These are phyloP conservation scores for Hydrozoanthus tunicans DNA, from an alignment of 64 coral and sea anemone species.

Conservation along the genomic window DNA sequence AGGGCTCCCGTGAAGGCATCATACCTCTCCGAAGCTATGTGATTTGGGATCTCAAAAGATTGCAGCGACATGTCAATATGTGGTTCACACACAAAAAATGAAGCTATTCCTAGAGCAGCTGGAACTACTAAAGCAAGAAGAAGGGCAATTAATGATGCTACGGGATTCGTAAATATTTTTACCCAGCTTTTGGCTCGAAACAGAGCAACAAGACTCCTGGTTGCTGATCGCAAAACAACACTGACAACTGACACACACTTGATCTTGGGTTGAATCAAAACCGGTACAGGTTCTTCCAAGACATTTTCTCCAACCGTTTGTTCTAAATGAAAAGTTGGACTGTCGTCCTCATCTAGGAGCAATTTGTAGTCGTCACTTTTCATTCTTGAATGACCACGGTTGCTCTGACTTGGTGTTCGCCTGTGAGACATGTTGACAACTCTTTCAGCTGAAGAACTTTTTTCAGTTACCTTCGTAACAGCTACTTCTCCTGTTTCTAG, in stretches of 20 bases:
- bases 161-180: conserved; percentile 22
- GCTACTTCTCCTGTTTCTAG: neutral
- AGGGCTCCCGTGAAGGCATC: conserved; percentile 46
- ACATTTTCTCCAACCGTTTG: neutral
- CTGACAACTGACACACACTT: conserved; percentile 2
- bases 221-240: neutral
- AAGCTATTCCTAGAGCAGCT: neutral
- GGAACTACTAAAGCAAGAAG: conserved; percentile 38
- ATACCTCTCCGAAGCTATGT: conserved; percentile 53
- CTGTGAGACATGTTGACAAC: conserved; percentile 47
- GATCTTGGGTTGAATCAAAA: conserved; percentile 48
- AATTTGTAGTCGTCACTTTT: conserved; percentile 91
- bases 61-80: conserved; percentile 70
- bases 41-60: conserved; percentile 74
- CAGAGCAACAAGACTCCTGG: neutral
- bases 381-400: conserved; percentile 64
- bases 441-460: neutral
- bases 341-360: conserved; percentile 37
- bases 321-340: conserved; percentile 18
- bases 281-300: conserved; percentile 33
- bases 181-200: neutral
- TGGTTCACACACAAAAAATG: neutral
- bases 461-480: neutral
- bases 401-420: conserved; percentile 30
- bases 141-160: conserved; percentile 7